A percentile compares a stretch with the other conserved stretches of the same genome.
phyloP scores from a whole-genome alignment of 1,140 invertebrate genomes.

The Drosophila obscura region DNA sequence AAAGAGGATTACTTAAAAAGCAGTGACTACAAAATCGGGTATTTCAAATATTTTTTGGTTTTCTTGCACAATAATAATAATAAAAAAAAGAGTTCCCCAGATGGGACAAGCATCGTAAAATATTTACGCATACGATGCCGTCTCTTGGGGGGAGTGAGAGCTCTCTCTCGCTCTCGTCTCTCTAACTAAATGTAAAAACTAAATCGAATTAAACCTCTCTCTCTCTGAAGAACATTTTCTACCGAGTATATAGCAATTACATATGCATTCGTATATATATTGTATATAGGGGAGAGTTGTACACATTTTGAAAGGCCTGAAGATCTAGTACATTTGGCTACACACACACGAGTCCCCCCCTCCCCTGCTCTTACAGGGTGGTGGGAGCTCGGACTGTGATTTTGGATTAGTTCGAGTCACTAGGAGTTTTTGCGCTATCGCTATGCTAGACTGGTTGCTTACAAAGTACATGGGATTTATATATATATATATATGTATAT shows the following conservation, averaged over 20 bases:
- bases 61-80: conserved; percentile 54
- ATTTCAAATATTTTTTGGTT: conserved; percentile 72
- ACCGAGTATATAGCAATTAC: conserved; percentile 55
- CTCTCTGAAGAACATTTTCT: not conserved
- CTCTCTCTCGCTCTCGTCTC: not conserved
- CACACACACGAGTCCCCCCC: conserved; percentile 39
- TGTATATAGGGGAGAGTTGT: conserved; percentile 62
- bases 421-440: conserved; percentile 43
- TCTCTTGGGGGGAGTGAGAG: not conserved
- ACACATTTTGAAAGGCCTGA: conserved; percentile 71
- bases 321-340: conserved; percentile 77
- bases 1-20: conserved; percentile 71
- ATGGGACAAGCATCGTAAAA: conserved; percentile 7
- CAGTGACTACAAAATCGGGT: conserved; percentile 65
- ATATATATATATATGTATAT: conserved; percentile 34
- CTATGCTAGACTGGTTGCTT: conserved; percentile 50
- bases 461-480: conserved; percentile 27
- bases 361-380: not conserved
- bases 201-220: conserved; percentile 30
- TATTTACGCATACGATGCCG: conserved; percentile 24
- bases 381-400: conserved; percentile 49
- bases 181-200: conserved; percentile 20
- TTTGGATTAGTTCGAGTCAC: conserved; percentile 62
- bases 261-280: conserved; percentile 48
- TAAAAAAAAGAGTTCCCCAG: conserved; percentile 6